Conservation (phyloP, 2,888 invertebrate species). For the Pandemis heparana region DNA sequence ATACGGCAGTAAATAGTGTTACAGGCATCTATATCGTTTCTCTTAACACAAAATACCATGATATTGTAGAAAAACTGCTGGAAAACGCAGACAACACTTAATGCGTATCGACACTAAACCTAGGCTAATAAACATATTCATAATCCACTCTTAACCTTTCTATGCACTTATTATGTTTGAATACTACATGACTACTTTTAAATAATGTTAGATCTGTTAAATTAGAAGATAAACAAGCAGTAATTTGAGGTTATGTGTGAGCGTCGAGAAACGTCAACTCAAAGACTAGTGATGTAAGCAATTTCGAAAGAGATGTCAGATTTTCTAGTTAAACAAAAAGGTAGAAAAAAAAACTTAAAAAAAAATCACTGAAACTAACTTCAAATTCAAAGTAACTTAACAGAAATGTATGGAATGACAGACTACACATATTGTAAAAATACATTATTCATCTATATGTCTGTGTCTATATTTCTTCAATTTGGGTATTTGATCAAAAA, state of each 20-base stretch:
- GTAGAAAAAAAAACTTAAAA: too few relatives aligned
- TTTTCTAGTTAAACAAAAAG: too few relatives aligned
- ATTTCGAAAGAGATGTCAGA: not conserved
- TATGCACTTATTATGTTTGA: not conserved
- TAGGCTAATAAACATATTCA: not conserved
- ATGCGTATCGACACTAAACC: not conserved
- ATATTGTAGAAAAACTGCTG: not conserved
- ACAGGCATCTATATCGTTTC: not conserved
- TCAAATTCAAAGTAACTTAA: too few relatives aligned
- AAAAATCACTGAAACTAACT: too few relatives aligned
- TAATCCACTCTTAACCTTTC: not conserved
- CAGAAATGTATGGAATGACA: too few relatives aligned
- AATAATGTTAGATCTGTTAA: constrained; percentile 4
- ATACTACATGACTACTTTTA: not conserved
- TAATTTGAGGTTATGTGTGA: constrained; percentile 48
- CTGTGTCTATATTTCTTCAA: too few relatives aligned
- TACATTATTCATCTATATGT: too few relatives aligned
- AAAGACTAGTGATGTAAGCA: constrained; percentile 31
- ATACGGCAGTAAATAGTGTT: not conserved
- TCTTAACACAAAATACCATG: constrained; percentile 5
- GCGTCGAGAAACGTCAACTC: constrained; percentile 56
- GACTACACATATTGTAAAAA: too few relatives aligned
- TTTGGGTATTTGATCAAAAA: too few relatives aligned
- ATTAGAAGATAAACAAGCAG: constrained; percentile 46
- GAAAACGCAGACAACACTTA: not conserved